Percentiles rank a stretch among this genome's conserved stretches.
Conservation (phyloP, 2,797 vertebrate species). For the Eupleurogrammus muticus region DNA sequence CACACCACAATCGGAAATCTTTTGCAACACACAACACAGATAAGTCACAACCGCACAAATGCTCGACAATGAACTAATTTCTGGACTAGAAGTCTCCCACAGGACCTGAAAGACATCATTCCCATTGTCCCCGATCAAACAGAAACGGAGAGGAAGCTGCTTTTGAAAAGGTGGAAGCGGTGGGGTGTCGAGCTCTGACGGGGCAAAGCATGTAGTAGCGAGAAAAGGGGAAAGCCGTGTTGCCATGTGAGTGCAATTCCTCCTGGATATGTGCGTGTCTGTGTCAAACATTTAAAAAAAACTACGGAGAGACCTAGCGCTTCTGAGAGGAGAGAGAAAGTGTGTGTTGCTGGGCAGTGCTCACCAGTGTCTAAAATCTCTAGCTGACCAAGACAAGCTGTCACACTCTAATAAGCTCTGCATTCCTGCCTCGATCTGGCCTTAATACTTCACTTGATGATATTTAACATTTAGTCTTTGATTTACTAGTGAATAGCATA, state of each 20-base stretch:
- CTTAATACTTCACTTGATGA: constrained; percentile 55
- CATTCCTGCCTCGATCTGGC: constrained; percentile 71
- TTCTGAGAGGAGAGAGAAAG: constrained; percentile 36
- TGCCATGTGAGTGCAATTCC: constrained; percentile 12
- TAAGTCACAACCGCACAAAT: constrained; percentile 12
- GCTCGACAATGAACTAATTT: constrained; percentile 32
- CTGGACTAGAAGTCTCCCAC: constrained; percentile 35
- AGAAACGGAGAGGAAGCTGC: constrained; percentile 62
- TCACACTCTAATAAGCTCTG: constrained; percentile 74
- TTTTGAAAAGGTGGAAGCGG: constrained; percentile 77
- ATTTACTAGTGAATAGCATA: not conserved
- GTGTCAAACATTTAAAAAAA: constrained; percentile 17
- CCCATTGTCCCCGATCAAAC: constrained; percentile 63
- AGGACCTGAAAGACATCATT: constrained; percentile 53
- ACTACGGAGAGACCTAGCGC: constrained; percentile 3
- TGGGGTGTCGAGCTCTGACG: constrained; percentile 36
- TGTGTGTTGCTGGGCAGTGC: constrained; percentile 69
- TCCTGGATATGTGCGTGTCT: constrained; percentile 4
- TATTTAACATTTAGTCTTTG: constrained; percentile 42
- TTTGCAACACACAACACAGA: constrained; percentile 1
- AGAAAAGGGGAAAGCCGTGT: constrained; percentile 54
- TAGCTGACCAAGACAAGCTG: constrained; percentile 70
- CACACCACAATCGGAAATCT: not conserved
- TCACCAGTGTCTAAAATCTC: constrained; percentile 65
- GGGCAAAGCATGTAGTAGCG: constrained; percentile 25